These are phyloP conservation scores for Nymphalis urticae DNA, from an alignment of 2,888 invertebrate species.

Conservation along the genomic window DNA sequence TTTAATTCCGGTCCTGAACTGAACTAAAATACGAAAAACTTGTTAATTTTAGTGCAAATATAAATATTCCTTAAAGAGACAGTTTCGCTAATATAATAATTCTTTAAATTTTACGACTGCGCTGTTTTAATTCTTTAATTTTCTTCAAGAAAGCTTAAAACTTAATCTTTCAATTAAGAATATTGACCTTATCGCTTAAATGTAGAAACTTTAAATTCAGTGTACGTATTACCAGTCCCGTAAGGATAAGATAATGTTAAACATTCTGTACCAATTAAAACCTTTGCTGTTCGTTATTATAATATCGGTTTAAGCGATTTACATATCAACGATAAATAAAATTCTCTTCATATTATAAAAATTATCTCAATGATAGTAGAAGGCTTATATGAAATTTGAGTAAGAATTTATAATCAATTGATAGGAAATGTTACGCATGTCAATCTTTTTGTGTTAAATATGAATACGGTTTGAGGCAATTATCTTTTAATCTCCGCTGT, in stretches of 20 bases:
- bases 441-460: constrained; percentile 47
- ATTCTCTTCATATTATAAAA: constrained; percentile 15
- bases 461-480: constrained; percentile 50
- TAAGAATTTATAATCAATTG: constrained; percentile 46
- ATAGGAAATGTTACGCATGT: constrained; percentile 47
- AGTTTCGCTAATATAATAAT: background rate
- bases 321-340: constrained; percentile 11
- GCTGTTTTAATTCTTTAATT: background rate
- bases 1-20: no score
- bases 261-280: constrained; percentile 24
- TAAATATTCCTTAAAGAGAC: background rate
- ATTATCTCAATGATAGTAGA: background rate
- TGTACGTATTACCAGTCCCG: constrained; percentile 13
- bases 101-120: background rate
- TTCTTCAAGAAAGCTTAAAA: background rate
- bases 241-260: constrained; percentile 20
- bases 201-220: background rate
- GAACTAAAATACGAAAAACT: no score
- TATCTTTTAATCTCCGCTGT: constrained; percentile 49
- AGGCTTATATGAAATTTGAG: constrained; percentile 40
- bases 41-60: background rate
- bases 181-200: background rate
- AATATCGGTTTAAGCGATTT: constrained; percentile 22
- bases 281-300: constrained; percentile 19
- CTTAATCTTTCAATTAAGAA: constrained; percentile 4